Conservation (phyloP, 1,140 invertebrate species). For the Plodia interpunctella region DNA sequence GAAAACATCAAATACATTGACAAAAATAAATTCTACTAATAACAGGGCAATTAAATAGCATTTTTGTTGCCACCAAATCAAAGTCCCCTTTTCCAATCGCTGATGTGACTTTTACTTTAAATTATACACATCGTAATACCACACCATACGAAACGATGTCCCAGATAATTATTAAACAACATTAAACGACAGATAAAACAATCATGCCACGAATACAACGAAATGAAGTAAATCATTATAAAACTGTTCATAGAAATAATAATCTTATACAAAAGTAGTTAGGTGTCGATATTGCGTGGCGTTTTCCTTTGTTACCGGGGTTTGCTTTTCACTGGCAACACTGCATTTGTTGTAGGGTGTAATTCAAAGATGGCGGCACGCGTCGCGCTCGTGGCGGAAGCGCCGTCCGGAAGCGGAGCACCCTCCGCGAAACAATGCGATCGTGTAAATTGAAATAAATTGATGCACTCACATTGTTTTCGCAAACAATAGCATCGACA, state of each 20-base stretch:
- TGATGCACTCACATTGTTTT: conserved; percentile 61
- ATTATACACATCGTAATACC: conserved; percentile 43
- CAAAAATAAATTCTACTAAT: too few relatives aligned
- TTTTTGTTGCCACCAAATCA: neutral
- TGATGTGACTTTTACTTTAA: conserved; percentile 50
- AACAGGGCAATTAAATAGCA: too few relatives aligned
- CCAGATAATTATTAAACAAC: conserved; percentile 69
- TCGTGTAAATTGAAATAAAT: conserved; percentile 76
- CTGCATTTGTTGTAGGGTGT: conserved; percentile 58
- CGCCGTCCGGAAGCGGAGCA: conserved; percentile 57
- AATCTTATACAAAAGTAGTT: neutral
- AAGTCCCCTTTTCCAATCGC: neutral
- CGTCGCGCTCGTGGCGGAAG: conserved; percentile 66
- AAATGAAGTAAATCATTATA: conserved; percentile 18
- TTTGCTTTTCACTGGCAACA: conserved; percentile 52
- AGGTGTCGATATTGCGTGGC: neutral
- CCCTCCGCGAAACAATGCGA: conserved; percentile 68
- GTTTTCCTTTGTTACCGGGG: conserved; percentile 17
- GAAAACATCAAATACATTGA: too few relatives aligned
- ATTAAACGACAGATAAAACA: conserved; percentile 66
- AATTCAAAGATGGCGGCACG: conserved; percentile 70
- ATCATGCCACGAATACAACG: conserved; percentile 30
- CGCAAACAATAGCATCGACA: conserved; percentile 39
- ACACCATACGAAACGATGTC: conserved; percentile 43
- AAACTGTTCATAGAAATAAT: neutral